These are phyloP conservation scores for Helicolenus hilgendorfi DNA, from an alignment of 2,797 vertebrate genomes.

Conservation along the genomic window DNA sequence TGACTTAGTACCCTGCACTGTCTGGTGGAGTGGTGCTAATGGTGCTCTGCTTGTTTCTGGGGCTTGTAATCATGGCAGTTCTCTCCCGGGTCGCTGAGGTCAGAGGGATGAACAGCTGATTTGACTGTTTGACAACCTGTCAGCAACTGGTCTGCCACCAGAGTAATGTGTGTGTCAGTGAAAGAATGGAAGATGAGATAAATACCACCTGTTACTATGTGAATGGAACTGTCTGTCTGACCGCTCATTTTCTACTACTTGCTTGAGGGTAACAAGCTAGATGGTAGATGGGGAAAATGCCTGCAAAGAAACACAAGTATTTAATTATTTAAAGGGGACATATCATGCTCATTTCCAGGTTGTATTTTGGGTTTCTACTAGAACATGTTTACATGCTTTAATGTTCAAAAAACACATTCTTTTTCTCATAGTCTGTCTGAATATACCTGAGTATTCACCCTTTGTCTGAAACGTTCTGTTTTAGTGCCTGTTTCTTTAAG, in stretches of 20 bases:
- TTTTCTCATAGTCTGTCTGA: background rate
- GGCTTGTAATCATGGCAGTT: conserved; percentile 25
- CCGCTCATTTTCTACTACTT: background rate
- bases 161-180: conserved; percentile 30
- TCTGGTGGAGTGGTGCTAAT: conserved; percentile 1
- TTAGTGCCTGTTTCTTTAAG: background rate
- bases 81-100: conserved; percentile 23
- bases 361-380: background rate
- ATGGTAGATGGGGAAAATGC: background rate
- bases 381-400: background rate
- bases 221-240: background rate
- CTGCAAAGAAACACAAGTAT: background rate
- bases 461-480: background rate
- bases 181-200: conserved; percentile 46
- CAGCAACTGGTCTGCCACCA: conserved; percentile 37
- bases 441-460: background rate
- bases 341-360: background rate
- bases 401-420: background rate
- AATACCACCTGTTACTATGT: conserved; percentile 49
- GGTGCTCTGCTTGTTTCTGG: background rate
- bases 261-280: background rate
- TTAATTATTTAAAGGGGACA: background rate
- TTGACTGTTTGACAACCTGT: conserved; percentile 62
- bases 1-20: background rate
- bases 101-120: conserved; percentile 66